Base-by-base conservation (phyloP, 2,113 vertebrate genomes). In the Saccopteryx leptura region DNA sequence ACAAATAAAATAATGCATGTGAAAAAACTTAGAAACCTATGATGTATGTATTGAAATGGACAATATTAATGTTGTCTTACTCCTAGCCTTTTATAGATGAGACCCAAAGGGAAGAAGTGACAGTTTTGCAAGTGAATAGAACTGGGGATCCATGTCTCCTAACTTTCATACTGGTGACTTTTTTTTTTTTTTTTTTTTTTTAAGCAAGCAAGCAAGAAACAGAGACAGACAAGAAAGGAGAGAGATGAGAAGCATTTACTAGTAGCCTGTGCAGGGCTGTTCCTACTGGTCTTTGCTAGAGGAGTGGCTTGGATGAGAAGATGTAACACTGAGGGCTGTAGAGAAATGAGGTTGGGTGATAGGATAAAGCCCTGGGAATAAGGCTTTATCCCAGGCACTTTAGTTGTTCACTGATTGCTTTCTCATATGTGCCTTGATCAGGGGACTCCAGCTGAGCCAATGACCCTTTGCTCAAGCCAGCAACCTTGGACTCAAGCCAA, bases 281-380 rank as follows among this genome's bases (percentile, higher is more conserved):
- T 69, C 23, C 63, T 61, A 9, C 21, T 71, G 19, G 54, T n/a
- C 8, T 94, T 46, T 0, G 0, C 60, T 60, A 12, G 9, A 85
- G 60, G 10, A 48, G 1, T 48, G 28, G 50, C 28, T 5, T 4
- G 17, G 18, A 31, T 56, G n/a, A 93, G 82, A 75, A 46, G 24
- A 61, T 12, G 14, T 68, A 46, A 79, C 15, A 5, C 14, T 23
- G 71, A 39, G 15, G 19, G 15, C 8, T 39, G 61, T 39, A 46
- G 52, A 84, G 23, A 74, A 91, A 39, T 33, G 1, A 56, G n/a
- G 3, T 26, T 26, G 18, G 48, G 3, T 15, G 7, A 10, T n/a
- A 39, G 8, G 23, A 14, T 5, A 1, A 4, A 13, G 14, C 26
- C 31, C n/a, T n/a, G n/a, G n/a, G n/a, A n/a, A n/a, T n/a, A n/a